A percentile compares a stretch with the other conserved stretches of the same genome.
phyloP scores from a whole-genome alignment of 2,888 invertebrate genomes.

The Brachypalpus laphriformis region DNA sequence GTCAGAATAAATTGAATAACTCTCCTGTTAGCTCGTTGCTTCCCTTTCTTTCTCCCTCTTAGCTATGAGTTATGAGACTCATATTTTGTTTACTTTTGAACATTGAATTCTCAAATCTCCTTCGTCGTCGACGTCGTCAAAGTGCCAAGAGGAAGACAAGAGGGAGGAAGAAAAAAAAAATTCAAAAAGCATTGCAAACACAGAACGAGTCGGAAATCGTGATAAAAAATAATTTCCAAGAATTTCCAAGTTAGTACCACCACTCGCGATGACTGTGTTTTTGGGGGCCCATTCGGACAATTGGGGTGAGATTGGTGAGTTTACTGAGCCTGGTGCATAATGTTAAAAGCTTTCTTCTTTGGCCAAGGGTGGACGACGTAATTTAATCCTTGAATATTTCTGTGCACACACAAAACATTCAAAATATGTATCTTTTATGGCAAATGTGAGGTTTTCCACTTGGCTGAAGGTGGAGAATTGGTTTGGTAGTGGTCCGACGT shows the following conservation, averaged over 20 bases:
- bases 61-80: slow-evolving; percentile 54
- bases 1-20: slow-evolving; percentile 74
- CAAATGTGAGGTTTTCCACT: slow-evolving; percentile 71
- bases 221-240: slow-evolving; percentile 72
- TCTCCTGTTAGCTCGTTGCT: slow-evolving; percentile 41
- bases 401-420: slow-evolving; percentile 57
- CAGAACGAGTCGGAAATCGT: slow-evolving; percentile 64
- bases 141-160: slow-evolving; percentile 10
- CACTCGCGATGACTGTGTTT: slow-evolving; percentile 46
- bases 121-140: neutral
- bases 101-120: slow-evolving; percentile 56
- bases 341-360: slow-evolving; percentile 49
- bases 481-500: slow-evolving; percentile 8
- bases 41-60: slow-evolving; percentile 15
- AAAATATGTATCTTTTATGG: slow-evolving; percentile 65
- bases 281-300: neutral
- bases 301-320: neutral
- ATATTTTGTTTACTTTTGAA: slow-evolving; percentile 69
- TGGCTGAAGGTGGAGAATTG: slow-evolving; percentile 20
- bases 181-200: slow-evolving; percentile 70
- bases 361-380: slow-evolving; percentile 48
- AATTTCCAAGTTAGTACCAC: slow-evolving; percentile 54
- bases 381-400: slow-evolving; percentile 68
- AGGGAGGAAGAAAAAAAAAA: slow-evolving; percentile 7
- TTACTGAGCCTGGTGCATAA: slow-evolving; percentile 10